A percentile compares a stretch with the other conserved stretches of the same genome.
phyloP scores from a whole-genome alignment of 2,797 vertebrate genomes.

The Loriculus beryllinus region DNA sequence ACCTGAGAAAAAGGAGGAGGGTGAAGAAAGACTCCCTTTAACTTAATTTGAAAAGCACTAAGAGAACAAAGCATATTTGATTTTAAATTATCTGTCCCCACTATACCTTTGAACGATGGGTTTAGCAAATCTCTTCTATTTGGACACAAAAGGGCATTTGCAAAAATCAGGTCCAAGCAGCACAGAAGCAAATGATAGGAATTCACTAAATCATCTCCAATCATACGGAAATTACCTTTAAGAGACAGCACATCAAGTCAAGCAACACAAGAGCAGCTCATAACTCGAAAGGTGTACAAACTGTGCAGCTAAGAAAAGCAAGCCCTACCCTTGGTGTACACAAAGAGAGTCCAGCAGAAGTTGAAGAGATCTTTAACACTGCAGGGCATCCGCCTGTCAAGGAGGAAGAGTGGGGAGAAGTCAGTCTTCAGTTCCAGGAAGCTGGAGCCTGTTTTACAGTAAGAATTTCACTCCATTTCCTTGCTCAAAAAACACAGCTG shows the following conservation, averaged over 20 bases:
- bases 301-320: neutral
- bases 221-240: conserved; percentile 95
- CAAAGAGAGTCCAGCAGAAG: conserved; percentile 98
- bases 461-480: neutral
- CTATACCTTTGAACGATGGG: conserved; percentile 86
- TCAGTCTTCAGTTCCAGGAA: neutral
- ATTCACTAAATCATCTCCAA: conserved; percentile 97
- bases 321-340: conserved; percentile 92
- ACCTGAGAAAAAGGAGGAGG: conserved; percentile 67
- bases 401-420: neutral
- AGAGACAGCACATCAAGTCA: conserved; percentile 50
- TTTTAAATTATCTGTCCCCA: neutral
- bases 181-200: conserved; percentile 98
- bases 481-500: neutral
- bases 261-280: conserved; percentile 10
- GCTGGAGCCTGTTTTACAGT: neutral
- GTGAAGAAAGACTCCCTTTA: neutral
- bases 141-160: conserved; percentile 87
- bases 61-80: neutral
- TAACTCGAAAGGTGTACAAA: neutral
- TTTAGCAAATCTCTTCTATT: conserved; percentile 92
- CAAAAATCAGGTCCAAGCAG: conserved; percentile 94
- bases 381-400: conserved; percentile 85
- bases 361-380: conserved; percentile 91
- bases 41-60: neutral